Evolutionary conservation across 1,140 invertebrate genomes (phyloP), one percentile per base, ranked within the genome.

Genomic region (Hylyphantes graminicola): DNA sequence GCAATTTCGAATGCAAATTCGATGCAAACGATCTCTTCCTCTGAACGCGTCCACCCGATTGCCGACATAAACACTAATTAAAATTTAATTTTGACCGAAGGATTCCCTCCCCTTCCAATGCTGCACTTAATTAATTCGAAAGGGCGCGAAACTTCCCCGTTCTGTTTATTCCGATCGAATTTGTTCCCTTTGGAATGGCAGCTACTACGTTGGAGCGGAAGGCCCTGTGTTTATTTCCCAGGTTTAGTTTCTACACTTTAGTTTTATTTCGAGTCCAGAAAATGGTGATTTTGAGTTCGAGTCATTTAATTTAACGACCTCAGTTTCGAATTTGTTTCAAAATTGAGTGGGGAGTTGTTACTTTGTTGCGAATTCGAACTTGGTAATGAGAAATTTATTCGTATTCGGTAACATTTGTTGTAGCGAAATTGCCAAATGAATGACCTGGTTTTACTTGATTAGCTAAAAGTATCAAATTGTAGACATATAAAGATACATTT

Each of bases 21-120:
- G 68, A 81, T 81, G 79, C 79, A 81, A 81, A 81, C 68, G 79
- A 81, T 17, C 12, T 64, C 35, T 50, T 72, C 68, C n/a, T 11
- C 68, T 55, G 68, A 59, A 64, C 51, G 68, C 54, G 54, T 72
- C 68, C 17, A 50, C 53, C 21, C 67, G 48, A 80, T 80, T 80
- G 64, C 68, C 55, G 68, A 81, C 79, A 81, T 81, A 67, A 81
- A 81, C 79, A 81, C 79, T 81, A 81, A 81, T 81, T 81, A 81
- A 81, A 81, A 81, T 81, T 81, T 81, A 81, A 81, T 81, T 81
- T 81, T 54, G 68, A 63, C 68, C 54, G 79, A 81, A 73, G 64
- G 68, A 81, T 59, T 53, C 79, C 21, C 35, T 50, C 54, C 57
- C 78, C 67, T 48, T 35, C 35, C 35, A 35, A 81, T n/a, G 68